These are phyloP conservation scores for Serrognathus titanus DNA, from an alignment of 2,888 invertebrate species.

Conservation along the genomic window DNA sequence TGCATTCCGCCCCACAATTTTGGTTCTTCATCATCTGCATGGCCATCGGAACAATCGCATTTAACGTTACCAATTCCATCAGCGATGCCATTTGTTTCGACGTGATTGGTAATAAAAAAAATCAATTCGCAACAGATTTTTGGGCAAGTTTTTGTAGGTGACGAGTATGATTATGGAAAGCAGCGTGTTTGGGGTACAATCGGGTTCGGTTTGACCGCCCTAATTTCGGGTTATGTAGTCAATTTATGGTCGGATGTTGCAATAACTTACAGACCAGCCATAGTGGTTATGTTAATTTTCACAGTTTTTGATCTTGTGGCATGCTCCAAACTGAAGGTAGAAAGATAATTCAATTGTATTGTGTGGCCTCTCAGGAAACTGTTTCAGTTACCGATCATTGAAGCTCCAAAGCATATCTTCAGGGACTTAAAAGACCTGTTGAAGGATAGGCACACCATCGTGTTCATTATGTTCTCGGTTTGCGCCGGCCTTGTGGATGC, in stretches of 20 bases:
- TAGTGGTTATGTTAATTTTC: constrained; percentile 63
- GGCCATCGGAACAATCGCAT: constrained; percentile 73
- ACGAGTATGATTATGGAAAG: constrained; percentile 68
- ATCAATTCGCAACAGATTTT: background rate
- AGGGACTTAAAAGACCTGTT: constrained; percentile 63
- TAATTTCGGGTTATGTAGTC: constrained; percentile 67
- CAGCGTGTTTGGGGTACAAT: constrained; percentile 82
- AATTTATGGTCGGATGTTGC: constrained; percentile 60
- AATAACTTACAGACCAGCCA: constrained; percentile 68
- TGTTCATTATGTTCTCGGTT: constrained; percentile 70
- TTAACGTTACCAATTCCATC: constrained; percentile 81
- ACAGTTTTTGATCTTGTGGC: constrained; percentile 64
- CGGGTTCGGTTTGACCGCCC: constrained; percentile 72
- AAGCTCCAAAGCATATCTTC: constrained; percentile 65
- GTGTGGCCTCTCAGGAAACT: background rate
- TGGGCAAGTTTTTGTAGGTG: constrained; percentile 50
- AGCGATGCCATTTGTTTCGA: constrained; percentile 91
- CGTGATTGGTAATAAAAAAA: constrained; percentile 60
- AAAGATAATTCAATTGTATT: background rate
- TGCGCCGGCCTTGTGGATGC: constrained; percentile 76
- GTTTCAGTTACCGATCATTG: constrained; percentile 65
- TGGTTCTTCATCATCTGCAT: constrained; percentile 72
- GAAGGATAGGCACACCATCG: constrained; percentile 60
- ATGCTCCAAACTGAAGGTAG: constrained; percentile 61
- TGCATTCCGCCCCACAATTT: constrained; percentile 63